phyloP scores from a whole-genome alignment of 2,113 vertebrate genomes.

The Chaenocephalus aceratus region DNA sequence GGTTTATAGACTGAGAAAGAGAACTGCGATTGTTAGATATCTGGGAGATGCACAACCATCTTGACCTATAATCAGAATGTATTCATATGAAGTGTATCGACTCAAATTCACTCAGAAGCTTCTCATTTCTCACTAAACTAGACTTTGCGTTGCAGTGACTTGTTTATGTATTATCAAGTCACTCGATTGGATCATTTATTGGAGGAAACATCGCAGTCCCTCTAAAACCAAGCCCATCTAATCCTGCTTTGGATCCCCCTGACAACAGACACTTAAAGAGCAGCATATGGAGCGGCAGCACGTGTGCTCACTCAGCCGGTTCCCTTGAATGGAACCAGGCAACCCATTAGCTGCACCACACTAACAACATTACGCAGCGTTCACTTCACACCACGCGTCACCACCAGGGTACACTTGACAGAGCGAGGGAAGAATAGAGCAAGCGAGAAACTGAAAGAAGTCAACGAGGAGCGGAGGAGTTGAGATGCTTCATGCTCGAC shows the following conservation, averaged over 20 bases:
- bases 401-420: slow-evolving; percentile 20
- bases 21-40: no score
- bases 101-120: background rate
- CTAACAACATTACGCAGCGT: slow-evolving; percentile 26
- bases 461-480: slow-evolving; percentile 36
- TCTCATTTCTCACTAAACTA: background rate
- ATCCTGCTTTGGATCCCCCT: background rate
- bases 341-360: slow-evolving; percentile 22
- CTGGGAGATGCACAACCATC: no score
- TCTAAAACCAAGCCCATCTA: background rate
- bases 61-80: no score
- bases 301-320: slow-evolving; percentile 32
- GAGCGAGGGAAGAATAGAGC: slow-evolving; percentile 11
- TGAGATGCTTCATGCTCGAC: slow-evolving; percentile 61
- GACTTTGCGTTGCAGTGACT: no score
- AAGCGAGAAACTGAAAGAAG: slow-evolving; percentile 13
- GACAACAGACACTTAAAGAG: background rate
- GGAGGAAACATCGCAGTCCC: no score
- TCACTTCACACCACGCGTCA: slow-evolving; percentile 42
- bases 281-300: no score
- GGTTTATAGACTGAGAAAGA: no score
- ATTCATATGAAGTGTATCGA: no score
- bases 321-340: slow-evolving; percentile 14
- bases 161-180: background rate
- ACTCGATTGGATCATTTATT: no score